Conservation (phyloP, 2,888 invertebrate genomes). For the Cartodere bifasciata region DNA sequence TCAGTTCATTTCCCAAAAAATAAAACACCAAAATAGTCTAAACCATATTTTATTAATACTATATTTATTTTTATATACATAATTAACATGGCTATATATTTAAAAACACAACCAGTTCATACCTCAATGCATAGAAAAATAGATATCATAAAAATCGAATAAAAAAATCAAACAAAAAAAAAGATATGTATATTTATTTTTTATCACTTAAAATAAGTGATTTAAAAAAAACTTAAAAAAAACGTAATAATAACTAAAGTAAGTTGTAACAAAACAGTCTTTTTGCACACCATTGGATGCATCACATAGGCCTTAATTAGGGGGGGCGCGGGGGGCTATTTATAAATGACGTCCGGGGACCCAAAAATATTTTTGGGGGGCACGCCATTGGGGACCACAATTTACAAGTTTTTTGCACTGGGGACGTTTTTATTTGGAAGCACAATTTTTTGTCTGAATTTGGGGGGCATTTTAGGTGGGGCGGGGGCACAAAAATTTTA, state of each 20-base stretch:
- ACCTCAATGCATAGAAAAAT: conserved; percentile 30
- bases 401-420: no score
- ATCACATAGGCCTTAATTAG: no score
- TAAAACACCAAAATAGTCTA: conserved; percentile 18
- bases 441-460: no score
- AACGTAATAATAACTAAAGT: conserved; percentile 12
- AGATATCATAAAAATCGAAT: conserved; percentile 22
- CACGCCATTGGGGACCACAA: no score
- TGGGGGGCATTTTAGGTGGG: no score
- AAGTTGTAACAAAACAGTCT: conserved; percentile 16
- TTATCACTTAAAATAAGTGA: conserved; percentile 20
- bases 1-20: conserved; percentile 4
- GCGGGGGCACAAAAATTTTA: no score
- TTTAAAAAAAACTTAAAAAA: conserved; percentile 18
- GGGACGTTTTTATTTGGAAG: no score
- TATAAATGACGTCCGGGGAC: no score
- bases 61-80: conserved; percentile 30
- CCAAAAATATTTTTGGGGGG: no score
- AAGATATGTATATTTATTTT: conserved; percentile 28
- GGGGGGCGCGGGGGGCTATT: no score
- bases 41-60: conserved; percentile 30
- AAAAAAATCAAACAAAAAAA: conserved; percentile 19
- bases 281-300: no score
- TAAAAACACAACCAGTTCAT: conserved; percentile 28
- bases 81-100: conserved; percentile 28